Percentiles rank a stretch among this genome's conserved stretches.
phyloP scores from a whole-genome alignment of 2,797 vertebrate genomes.

The Gymnothorax reevesii region DNA sequence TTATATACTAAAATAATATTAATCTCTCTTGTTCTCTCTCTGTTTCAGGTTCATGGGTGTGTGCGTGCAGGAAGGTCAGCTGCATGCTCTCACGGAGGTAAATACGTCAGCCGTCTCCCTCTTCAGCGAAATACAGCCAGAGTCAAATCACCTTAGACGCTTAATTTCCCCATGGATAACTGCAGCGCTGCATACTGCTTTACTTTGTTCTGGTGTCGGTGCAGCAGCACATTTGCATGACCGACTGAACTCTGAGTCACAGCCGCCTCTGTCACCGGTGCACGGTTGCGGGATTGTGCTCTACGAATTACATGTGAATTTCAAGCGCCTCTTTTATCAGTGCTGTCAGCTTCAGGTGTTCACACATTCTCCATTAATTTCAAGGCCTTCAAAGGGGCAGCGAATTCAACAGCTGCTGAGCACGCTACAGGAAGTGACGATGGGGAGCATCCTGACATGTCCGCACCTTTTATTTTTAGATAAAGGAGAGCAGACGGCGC shows the following conservation, averaged over 20 bases:
- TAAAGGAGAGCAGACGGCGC: too few relatives aligned
- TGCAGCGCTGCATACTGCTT: neutral
- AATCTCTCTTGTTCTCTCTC: conserved; percentile 38
- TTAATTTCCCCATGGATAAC: neutral
- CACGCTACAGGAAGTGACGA: too few relatives aligned
- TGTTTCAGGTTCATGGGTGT: conserved; percentile 92
- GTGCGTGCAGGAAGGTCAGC: conserved; percentile 96
- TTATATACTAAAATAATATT: too few relatives aligned
- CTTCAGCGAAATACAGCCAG: neutral
- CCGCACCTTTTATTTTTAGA: too few relatives aligned
- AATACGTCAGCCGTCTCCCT: conserved; percentile 47
- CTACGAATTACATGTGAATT: neutral
- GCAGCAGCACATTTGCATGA: neutral
- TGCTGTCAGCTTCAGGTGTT: neutral
- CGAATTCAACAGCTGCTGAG: neutral
- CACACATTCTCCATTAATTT: neutral
- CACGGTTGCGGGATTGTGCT: neutral
- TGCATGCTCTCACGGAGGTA: conserved; percentile 98
- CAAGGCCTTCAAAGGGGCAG: neutral
- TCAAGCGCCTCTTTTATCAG: neutral
- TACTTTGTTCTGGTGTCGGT: neutral
- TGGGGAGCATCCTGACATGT: too few relatives aligned
- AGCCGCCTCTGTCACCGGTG: neutral
- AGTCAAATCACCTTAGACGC: neutral
- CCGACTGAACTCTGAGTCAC: neutral